These are phyloP conservation scores for Tanytarsus gracilentus DNA, from an alignment of 2,888 invertebrate genomes.

Conservation along the genomic window DNA sequence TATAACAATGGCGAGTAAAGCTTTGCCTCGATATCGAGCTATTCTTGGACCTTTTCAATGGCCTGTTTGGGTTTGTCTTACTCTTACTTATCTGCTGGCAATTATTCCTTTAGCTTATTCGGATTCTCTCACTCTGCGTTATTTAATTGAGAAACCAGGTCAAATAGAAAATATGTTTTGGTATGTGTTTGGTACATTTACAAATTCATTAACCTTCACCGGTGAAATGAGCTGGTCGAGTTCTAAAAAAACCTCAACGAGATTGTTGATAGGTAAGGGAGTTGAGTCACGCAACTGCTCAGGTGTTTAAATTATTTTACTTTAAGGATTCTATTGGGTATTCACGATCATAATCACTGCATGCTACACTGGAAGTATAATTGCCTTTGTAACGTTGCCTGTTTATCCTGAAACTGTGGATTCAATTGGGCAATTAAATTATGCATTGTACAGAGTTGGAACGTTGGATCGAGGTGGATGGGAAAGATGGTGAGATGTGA, in stretches of 20 bases:
- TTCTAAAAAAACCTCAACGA: slow-evolving; percentile 58
- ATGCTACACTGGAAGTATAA: slow-evolving; percentile 75
- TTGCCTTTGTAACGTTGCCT: slow-evolving; percentile 73
- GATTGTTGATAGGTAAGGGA: slow-evolving; percentile 59
- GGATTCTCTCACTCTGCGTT: slow-evolving; percentile 56
- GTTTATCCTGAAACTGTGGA: slow-evolving; percentile 66
- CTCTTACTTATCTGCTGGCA: slow-evolving; percentile 59
- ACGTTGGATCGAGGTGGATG: slow-evolving; percentile 45
- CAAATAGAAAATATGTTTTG: slow-evolving; percentile 78
- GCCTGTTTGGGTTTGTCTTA: slow-evolving; percentile 68
- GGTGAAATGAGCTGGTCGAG: slow-evolving; percentile 63
- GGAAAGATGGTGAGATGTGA: slow-evolving; percentile 10
- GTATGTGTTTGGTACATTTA: slow-evolving; percentile 79
- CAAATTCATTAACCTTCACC: slow-evolving; percentile 65
- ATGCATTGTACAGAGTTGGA: slow-evolving; percentile 60
- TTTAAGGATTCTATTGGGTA: slow-evolving; percentile 67
- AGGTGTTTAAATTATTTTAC: neutral
- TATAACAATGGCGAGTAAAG: slow-evolving; percentile 66
- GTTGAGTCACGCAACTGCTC: neutral
- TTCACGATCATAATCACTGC: slow-evolving; percentile 77
- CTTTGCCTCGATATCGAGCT: slow-evolving; percentile 70
- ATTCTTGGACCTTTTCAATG: slow-evolving; percentile 77
- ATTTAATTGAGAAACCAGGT: slow-evolving; percentile 57
- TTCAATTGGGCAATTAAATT: slow-evolving; percentile 54
- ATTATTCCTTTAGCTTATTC: slow-evolving; percentile 68